Evolutionary conservation across 2,797 vertebrate genomes (phyloP).

Genomic region (Acridotheres tristis): DNA sequence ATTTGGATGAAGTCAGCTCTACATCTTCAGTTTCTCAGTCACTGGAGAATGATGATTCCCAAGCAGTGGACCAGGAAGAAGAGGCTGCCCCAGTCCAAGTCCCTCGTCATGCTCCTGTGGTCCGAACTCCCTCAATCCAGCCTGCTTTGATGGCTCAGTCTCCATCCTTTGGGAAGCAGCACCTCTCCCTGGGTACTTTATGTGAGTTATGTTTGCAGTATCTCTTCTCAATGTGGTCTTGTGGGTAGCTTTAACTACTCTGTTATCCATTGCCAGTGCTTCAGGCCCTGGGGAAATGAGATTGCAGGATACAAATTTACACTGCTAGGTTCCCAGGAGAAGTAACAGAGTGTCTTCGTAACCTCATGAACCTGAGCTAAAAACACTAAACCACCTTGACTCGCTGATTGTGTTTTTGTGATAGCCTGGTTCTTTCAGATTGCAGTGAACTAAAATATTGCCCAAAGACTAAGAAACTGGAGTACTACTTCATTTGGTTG

Average conservation of each 20-base stretch:
- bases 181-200: slow-evolving; percentile 55
- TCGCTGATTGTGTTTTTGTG: background rate
- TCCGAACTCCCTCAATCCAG: slow-evolving; percentile 89
- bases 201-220: slow-evolving; percentile 72
- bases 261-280: background rate
- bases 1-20: slow-evolving; percentile 92
- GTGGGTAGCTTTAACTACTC: background rate
- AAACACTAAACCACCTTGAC: background rate
- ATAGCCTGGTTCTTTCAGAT: background rate
- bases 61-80: slow-evolving; percentile 69
- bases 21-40: slow-evolving; percentile 87
- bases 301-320: background rate
- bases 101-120: slow-evolving; percentile 86
- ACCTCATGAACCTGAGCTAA: background rate
- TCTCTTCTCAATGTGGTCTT: background rate
- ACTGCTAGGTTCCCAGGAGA: background rate
- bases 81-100: slow-evolving; percentile 56
- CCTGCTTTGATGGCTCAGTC: slow-evolving; percentile 83
- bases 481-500: background rate
- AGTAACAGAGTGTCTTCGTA: background rate
- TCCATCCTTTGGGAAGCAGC: slow-evolving; percentile 80
- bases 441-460: background rate
- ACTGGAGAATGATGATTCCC: slow-evolving; percentile 83
- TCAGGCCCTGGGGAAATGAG: background rate
- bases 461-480: background rate